Evolutionary conservation across 2,797 vertebrate species (phyloP).

Genomic region (Sibirionetta formosa): DNA sequence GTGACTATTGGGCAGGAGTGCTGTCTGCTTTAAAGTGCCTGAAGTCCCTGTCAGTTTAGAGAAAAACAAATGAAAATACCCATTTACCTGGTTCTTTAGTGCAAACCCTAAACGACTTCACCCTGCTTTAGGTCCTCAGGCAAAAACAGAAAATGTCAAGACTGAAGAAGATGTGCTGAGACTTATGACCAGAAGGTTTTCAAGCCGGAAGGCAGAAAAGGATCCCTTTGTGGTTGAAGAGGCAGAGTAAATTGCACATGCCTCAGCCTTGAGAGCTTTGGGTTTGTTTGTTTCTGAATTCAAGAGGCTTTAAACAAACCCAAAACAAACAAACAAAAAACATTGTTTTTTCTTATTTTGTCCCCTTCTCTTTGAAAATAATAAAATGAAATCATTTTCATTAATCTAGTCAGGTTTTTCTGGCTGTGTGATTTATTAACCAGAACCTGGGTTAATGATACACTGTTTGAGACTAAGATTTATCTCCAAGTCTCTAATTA

Average conservation of each 20-base stretch:
- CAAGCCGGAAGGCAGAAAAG: constrained; percentile 7
- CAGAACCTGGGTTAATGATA: neutral
- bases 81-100: neutral
- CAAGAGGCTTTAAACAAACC: neutral
- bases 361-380: neutral
- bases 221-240: constrained; percentile 13
- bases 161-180: neutral
- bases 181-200: constrained; percentile 4
- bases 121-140: neutral
- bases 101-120: neutral
- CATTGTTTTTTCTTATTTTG: neutral
- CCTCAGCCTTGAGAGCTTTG: neutral
- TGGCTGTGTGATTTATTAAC: neutral
- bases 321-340: fast-evolving
- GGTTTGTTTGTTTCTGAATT: neutral
- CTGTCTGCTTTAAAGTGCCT: neutral
- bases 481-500: neutral
- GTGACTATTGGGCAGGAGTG: neutral
- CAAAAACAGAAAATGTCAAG: neutral
- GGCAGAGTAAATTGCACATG: constrained; percentile 19
- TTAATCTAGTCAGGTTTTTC: neutral
- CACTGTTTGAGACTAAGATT: neutral
- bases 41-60: neutral
- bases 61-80: constrained; percentile 32
- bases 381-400: neutral